Conservation (phyloP, 2,888 invertebrate species). For the Scaptomyza reducta region DNA sequence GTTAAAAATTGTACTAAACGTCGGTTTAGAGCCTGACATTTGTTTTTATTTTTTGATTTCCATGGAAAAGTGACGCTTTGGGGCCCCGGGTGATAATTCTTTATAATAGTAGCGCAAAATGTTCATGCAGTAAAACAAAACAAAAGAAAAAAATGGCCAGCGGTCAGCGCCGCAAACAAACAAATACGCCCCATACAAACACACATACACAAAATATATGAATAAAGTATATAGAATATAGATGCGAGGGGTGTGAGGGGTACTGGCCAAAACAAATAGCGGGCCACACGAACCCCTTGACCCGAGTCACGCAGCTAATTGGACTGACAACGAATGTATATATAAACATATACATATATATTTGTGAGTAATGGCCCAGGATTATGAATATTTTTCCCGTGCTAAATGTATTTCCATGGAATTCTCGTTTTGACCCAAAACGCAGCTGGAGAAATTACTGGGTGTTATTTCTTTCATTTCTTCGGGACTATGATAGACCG, state of each 20-base stretch:
- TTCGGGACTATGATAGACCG: slow-evolving; percentile 13
- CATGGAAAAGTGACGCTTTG: slow-evolving; percentile 50
- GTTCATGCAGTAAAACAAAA: slow-evolving; percentile 11
- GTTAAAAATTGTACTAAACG: slow-evolving; percentile 16
- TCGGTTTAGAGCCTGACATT: slow-evolving; percentile 45
- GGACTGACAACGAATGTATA: slow-evolving; percentile 73
- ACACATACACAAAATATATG: slow-evolving; percentile 8
- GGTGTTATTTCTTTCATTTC: slow-evolving; percentile 1
- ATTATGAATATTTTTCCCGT: slow-evolving; percentile 68
- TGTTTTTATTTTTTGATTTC: slow-evolving; percentile 77
- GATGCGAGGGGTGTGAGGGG: slow-evolving; percentile 4
- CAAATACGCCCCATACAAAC: slow-evolving; percentile 20
- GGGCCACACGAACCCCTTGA: slow-evolving; percentile 68
- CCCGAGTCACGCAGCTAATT: slow-evolving; percentile 79
- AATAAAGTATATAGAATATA: not conserved
- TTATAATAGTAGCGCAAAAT: slow-evolving; percentile 74
- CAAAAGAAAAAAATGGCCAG: slow-evolving; percentile 37
- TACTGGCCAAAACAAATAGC: slow-evolving; percentile 73
- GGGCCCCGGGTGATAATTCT: slow-evolving; percentile 68
- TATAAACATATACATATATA: slow-evolving; percentile 32
- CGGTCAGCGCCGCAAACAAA: slow-evolving; percentile 47
- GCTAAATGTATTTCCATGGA: slow-evolving; percentile 55
- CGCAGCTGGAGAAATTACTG: slow-evolving; percentile 24
- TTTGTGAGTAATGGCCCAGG: slow-evolving; percentile 75
- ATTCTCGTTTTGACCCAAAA: slow-evolving; percentile 16